These are phyloP conservation scores for Caenorhabditis latens DNA, from an alignment of 1,140 invertebrate genomes.

Conservation along the genomic window DNA sequence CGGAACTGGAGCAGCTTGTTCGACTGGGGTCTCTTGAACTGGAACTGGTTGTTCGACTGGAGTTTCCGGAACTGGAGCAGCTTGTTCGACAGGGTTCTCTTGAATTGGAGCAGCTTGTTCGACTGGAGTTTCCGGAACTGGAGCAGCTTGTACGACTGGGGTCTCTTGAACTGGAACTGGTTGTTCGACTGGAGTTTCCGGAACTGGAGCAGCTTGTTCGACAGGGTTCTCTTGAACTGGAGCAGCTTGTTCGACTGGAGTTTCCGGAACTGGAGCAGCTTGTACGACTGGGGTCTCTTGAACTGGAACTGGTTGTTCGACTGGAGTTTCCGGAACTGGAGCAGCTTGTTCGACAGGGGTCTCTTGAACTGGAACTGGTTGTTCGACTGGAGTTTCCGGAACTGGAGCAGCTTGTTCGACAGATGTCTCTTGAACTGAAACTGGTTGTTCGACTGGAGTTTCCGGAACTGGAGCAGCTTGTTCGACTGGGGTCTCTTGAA, in stretches of 20 bases:
- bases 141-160: too few species aligned
- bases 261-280: background rate
- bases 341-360: too few species aligned
- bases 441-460: background rate
- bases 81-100: constrained; percentile 12
- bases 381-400: background rate
- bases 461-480: background rate
- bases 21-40: background rate
- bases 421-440: background rate
- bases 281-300: background rate
- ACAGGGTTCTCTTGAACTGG: too few species aligned
- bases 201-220: too few species aligned
- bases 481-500: too few species aligned
- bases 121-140: background rate
- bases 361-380: background rate
- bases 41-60: background rate
- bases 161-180: background rate
- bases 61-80: background rate
- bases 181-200: too few species aligned
- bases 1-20: background rate
- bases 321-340: background rate
- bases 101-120: background rate
- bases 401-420: background rate
- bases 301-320: background rate
- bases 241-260: background rate